A percentile compares a stretch with the other conserved stretches of the same genome.
Evolutionary conservation across 2,797 vertebrate species (phyloP).

Genomic region (Orientallactaga sibirica): DNA sequence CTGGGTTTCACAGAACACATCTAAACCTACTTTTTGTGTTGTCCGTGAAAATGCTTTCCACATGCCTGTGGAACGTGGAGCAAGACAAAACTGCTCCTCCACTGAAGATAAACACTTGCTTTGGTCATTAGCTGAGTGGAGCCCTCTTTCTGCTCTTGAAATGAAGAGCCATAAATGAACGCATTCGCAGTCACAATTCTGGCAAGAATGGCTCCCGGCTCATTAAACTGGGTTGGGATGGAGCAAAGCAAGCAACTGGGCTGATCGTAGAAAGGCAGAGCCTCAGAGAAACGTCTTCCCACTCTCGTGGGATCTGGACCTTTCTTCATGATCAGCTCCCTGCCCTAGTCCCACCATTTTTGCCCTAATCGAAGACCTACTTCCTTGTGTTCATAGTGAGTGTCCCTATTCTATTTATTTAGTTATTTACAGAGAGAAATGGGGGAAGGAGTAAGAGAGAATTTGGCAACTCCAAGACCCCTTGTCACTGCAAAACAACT

Average conservation of each 20-base stretch:
- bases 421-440: too few species aligned
- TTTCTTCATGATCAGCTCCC: not conserved
- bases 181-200: not conserved
- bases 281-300: slow-evolving; percentile 17
- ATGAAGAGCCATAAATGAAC: slow-evolving; percentile 55
- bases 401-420: too few species aligned
- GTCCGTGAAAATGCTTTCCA: slow-evolving; percentile 56
- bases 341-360: not conserved
- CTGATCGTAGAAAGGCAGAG: not conserved
- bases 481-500: too few species aligned
- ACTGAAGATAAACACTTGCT: slow-evolving; percentile 4
- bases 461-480: too few species aligned
- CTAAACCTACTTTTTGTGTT: slow-evolving; percentile 18
- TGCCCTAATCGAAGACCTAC: not conserved
- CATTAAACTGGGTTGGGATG: not conserved
- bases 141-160: slow-evolving; percentile 47
- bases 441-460: too few species aligned
- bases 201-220: slow-evolving; percentile 7
- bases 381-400: not conserved
- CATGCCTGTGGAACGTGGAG: not conserved
- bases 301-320: not conserved
- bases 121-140: not conserved
- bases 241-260: not conserved
- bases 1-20: slow-evolving; percentile 10
- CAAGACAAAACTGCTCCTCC: slow-evolving; percentile 28